Evolutionary conservation across 2,888 invertebrate species (phyloP), one percentile per base, ranked within the genome.

Genomic region (Phengaris alcon): DNA sequence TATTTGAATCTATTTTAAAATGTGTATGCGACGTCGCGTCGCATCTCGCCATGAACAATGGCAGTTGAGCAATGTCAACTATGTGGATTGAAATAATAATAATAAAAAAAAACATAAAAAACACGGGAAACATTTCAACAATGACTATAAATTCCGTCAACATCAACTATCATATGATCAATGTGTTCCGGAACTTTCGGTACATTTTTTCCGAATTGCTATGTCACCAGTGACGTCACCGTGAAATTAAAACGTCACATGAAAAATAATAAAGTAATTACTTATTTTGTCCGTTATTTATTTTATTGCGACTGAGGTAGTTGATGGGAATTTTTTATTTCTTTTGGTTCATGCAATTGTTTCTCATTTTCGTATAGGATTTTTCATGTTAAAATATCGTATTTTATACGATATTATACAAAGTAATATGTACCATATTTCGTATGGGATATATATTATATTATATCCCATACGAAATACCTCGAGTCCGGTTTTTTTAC

Each of bases 181-280:
- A 48, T 54, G 35, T 54, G 72, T 72, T 22, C 52, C 72, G 52
- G 72, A 54, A 72, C 54, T 12, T 72, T 72, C 72, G 13, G 72
- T 52, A 15, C 54, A 13, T 70, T 72, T 72, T 72, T 72, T 22
- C 7, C 72, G 52, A 72, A 72, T 68, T 46, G 35, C 35, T 35
- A 52, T 52, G 52, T 70, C 70, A 44, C 72, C 54, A 54, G 72
- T 7, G 12, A 52, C 54, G 72, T 72, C 72, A 72, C 72, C 72
- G 72, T 72, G 72, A 72, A 54, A 72, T 72, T 72, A 72, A 70
- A 52, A 72, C 64, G 69, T 69, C 48, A 69, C 69, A 9, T 4
- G 68, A 46, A 68, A 46, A 69, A 69, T 48, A 68, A 68, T 48
- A 69, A 69, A 69, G 69, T 69, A 69, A 69, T 68, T 69, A 69